Conservation (phyloP, 1,140 invertebrate genomes). For the Brachystomella parvula region DNA sequence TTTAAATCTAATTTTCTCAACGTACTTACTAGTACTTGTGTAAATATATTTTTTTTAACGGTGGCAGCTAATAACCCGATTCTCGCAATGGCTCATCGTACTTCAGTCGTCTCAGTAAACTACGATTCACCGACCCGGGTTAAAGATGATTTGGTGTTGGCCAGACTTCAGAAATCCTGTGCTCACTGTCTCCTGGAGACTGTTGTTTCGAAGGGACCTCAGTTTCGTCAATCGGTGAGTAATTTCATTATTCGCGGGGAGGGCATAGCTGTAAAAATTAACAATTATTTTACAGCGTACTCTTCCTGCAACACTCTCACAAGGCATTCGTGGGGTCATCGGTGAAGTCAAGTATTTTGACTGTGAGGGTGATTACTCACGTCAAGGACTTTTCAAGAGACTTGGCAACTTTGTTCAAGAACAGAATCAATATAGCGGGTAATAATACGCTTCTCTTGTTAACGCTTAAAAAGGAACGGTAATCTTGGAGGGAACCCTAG, state of each 20-base stretch:
- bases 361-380: conserved; percentile 32
- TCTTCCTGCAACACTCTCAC: not conserved
- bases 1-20: not conserved
- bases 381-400: conserved; percentile 14
- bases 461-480: no score
- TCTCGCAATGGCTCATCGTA: conserved; percentile 19
- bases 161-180: conserved; percentile 25
- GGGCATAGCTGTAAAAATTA: not conserved
- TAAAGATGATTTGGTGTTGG: conserved; percentile 5
- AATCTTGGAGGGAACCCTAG: no score
- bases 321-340: conserved; percentile 13
- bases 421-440: conserved; percentile 28
- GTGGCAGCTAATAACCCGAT: conserved; percentile 21
- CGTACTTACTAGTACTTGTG: not conserved
- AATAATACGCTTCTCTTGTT: not conserved
- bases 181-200: conserved; percentile 9
- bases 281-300: not conserved
- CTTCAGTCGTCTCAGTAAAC: conserved; percentile 14
- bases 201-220: conserved; percentile 23
- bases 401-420: conserved; percentile 13
- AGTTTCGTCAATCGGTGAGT: conserved; percentile 24
- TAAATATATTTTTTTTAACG: not conserved
- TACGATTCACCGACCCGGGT: conserved; percentile 14
- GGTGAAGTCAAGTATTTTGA: conserved; percentile 24
- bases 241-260: not conserved